A percentile compares a stretch with the other conserved stretches of the same genome.
phyloP scores from a whole-genome alignment of 2,113 vertebrate genomes.

The Sporophila hypoxantha region DNA sequence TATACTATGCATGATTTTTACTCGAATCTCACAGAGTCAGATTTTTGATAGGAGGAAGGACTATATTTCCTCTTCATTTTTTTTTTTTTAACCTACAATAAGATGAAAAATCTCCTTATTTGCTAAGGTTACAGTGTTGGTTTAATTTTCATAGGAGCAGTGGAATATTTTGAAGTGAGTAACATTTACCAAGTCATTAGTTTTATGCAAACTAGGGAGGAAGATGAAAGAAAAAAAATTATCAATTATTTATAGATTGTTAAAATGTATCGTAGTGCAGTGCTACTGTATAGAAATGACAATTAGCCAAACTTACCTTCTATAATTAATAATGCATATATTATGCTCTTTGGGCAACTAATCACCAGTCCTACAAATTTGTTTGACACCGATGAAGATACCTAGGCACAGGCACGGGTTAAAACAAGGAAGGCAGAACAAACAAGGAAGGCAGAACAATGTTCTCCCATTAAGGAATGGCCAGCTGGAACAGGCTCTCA shows the following conservation, averaged over 20 bases:
- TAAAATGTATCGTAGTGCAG: slow-evolving; percentile 89
- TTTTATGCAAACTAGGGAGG: slow-evolving; percentile 97
- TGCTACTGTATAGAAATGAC: slow-evolving; percentile 86
- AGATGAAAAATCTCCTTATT: slow-evolving; percentile 64
- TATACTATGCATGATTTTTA: slow-evolving; percentile 44
- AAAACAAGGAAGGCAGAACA: slow-evolving; percentile 45
- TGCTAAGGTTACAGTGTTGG: slow-evolving; percentile 78
- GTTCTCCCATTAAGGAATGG: slow-evolving; percentile 36
- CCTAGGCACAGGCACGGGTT: slow-evolving; percentile 62
- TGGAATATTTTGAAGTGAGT: slow-evolving; percentile 88
- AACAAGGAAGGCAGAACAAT: slow-evolving; percentile 42
- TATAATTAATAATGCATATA: slow-evolving; percentile 95
- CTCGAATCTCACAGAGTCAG: slow-evolving; percentile 54
- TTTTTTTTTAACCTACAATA: slow-evolving; percentile 46
- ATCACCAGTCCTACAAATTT: slow-evolving; percentile 75
- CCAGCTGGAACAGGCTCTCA: slow-evolving; percentile 51
- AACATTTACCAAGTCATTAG: slow-evolving; percentile 95
- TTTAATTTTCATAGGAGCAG: slow-evolving; percentile 78
- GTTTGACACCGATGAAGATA: slow-evolving; percentile 69
- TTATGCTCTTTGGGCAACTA: slow-evolving; percentile 83
- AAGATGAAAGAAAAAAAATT: slow-evolving; percentile 98
- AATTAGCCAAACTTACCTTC: slow-evolving; percentile 92
- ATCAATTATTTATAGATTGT: slow-evolving; percentile 99
- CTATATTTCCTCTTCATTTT: slow-evolving; percentile 4
- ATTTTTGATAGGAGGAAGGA: slow-evolving; percentile 59